These are phyloP conservation scores for Morelia viridis DNA, from an alignment of 2,797 vertebrate species.

Conservation along the genomic window DNA sequence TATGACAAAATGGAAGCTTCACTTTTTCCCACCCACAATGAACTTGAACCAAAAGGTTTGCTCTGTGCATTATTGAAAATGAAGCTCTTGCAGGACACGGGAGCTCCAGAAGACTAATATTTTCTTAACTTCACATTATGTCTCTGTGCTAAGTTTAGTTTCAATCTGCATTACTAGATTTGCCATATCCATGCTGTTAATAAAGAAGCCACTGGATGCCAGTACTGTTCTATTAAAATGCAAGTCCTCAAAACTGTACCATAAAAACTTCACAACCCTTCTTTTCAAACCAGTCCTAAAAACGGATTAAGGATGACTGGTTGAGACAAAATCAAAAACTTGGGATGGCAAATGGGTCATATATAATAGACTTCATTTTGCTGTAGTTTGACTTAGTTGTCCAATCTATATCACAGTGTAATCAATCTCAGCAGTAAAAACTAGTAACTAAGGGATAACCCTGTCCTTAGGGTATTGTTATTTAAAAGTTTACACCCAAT, in stretches of 20 bases:
- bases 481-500: neutral
- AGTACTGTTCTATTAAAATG: constrained; percentile 34
- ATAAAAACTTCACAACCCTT: neutral
- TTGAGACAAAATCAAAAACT: neutral
- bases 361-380: neutral
- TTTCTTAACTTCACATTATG: neutral
- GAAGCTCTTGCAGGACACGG: neutral
- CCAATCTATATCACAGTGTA: neutral
- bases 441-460: neutral
- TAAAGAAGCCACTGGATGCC: constrained; percentile 45
- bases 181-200: constrained; percentile 28
- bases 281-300: neutral
- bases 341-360: neutral
- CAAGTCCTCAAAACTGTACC: neutral
- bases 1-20: neutral
- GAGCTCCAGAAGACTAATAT: neutral
- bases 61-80: neutral
- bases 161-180: neutral
- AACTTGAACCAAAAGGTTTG: neutral
- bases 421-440: neutral
- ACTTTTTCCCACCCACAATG: neutral
- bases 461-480: neutral
- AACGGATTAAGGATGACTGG: neutral
- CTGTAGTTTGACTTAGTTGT: neutral
- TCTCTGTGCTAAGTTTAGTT: neutral